These are phyloP conservation scores for Zaprionus gabonicus DNA, from an alignment of 1,140 invertebrate species.

Conservation along the genomic window DNA sequence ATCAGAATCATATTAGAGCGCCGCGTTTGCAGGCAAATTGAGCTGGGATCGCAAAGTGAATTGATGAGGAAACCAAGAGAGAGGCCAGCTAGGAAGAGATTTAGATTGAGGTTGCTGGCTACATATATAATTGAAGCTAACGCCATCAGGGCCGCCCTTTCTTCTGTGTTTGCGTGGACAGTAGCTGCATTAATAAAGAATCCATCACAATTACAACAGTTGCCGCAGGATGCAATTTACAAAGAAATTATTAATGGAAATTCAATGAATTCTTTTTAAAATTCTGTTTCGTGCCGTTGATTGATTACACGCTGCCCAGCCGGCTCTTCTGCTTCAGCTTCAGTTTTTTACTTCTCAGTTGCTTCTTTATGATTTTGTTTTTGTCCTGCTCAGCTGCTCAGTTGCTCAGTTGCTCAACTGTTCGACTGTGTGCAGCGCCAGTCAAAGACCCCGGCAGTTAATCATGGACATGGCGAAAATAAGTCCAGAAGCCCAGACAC, in stretches of 20 bases:
- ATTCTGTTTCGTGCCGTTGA: slow-evolving; percentile 74
- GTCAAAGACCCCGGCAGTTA: slow-evolving; percentile 77
- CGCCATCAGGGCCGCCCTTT: slow-evolving; percentile 53
- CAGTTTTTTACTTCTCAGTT: background rate
- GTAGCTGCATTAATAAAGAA: slow-evolving; percentile 71
- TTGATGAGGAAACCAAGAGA: slow-evolving; percentile 17
- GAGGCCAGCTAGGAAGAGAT: background rate
- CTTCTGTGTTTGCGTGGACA: background rate
- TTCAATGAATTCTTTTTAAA: slow-evolving; percentile 76
- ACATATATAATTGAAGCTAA: slow-evolving; percentile 73
- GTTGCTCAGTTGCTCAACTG: background rate
- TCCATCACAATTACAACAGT: slow-evolving; percentile 83
- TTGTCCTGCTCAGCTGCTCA: slow-evolving; percentile 22
- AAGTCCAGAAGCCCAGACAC: slow-evolving; percentile 56
- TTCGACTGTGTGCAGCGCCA: slow-evolving; percentile 56
- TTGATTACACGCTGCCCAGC: slow-evolving; percentile 63
- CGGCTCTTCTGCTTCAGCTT: slow-evolving; percentile 4
- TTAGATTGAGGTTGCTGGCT: slow-evolving; percentile 19
- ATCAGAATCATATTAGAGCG: slow-evolving; percentile 66
- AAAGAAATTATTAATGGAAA: slow-evolving; percentile 84
- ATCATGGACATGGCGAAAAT: slow-evolving; percentile 70
- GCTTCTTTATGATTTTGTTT: slow-evolving; percentile 2
- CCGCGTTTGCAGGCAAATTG: slow-evolving; percentile 44
- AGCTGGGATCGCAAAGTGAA: slow-evolving; percentile 56
- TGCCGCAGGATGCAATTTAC: slow-evolving; percentile 80